Evolutionary conservation across 2,888 invertebrate genomes (phyloP).

Genomic region (Buathra laborator): DNA sequence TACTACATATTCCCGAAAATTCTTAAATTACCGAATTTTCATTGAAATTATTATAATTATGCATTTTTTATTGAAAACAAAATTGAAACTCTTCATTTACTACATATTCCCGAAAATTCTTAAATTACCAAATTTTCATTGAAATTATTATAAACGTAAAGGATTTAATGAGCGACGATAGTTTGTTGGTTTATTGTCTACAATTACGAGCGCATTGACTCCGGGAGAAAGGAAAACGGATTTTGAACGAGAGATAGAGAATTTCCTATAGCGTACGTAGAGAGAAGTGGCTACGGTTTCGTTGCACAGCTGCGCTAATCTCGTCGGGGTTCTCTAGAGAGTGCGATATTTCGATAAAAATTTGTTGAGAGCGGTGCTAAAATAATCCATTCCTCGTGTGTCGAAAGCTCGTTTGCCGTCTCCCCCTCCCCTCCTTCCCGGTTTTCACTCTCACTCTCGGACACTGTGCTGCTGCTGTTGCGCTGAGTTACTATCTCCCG

Average conservation of each 20-base stretch:
- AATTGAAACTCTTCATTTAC: too few species aligned
- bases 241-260: conserved; percentile 8
- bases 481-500: not conserved
- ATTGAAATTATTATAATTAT: too few species aligned
- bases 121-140: too few species aligned
- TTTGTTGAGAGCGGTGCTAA: conserved; percentile 38
- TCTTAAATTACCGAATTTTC: too few species aligned
- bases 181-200: conserved; percentile 1
- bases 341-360: conserved; percentile 36
- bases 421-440: not conserved
- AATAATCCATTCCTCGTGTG: conserved; percentile 50
- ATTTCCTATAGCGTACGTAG: not conserved
- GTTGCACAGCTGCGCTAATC: conserved; percentile 40
- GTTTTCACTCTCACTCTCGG: conserved; percentile 30
- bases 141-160: too few species aligned
- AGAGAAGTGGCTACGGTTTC: not conserved
- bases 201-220: conserved; percentile 18
- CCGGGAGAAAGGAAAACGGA: conserved; percentile 48
- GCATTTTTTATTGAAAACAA: too few species aligned
- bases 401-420: conserved; percentile 30
- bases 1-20: too few species aligned
- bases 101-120: too few species aligned
- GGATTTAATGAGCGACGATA: not conserved
- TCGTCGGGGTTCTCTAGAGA: conserved; percentile 22
- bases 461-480: not conserved